These are phyloP conservation scores for Cariama cristata DNA, from an alignment of 2,113 vertebrate genomes.

Conservation along the genomic window DNA sequence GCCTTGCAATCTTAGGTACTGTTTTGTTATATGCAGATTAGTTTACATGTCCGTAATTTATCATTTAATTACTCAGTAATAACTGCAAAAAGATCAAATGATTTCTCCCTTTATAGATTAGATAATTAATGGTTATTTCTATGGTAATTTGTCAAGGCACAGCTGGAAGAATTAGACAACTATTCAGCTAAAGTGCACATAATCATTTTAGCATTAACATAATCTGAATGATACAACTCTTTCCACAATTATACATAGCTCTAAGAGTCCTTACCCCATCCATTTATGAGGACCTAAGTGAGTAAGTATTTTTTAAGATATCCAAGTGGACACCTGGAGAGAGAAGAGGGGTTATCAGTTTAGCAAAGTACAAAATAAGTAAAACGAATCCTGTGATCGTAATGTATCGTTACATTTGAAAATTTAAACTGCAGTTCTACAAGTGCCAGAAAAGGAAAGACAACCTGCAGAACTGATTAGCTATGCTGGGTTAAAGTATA, in stretches of 20 bases:
- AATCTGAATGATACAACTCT: background rate
- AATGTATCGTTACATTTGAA: background rate
- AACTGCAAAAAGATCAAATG: constrained; percentile 51
- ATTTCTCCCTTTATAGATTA: constrained; percentile 53
- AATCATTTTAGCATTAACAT: constrained; percentile 37
- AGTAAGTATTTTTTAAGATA: background rate
- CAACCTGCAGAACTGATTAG: background rate
- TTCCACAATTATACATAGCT: background rate
- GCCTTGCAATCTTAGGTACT: background rate
- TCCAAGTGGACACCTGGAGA: background rate
- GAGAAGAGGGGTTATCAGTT: background rate
- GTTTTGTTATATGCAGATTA: constrained; percentile 10
- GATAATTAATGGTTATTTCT: constrained; percentile 63
- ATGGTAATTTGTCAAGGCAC: constrained; percentile 44
- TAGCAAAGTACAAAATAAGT: background rate
- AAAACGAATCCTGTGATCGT: background rate
- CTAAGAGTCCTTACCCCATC: background rate
- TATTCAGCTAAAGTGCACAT: constrained; percentile 43
- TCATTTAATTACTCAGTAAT: constrained; percentile 58
- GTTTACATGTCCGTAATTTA: constrained; percentile 42
- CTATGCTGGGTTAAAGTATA: background rate
- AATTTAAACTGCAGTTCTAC: background rate
- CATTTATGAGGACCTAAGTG: background rate
- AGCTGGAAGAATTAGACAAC: constrained; percentile 51
- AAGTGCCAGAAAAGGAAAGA: background rate